Conservation (phyloP, 2,888 invertebrate species). For the Sicus ferrugineus region DNA sequence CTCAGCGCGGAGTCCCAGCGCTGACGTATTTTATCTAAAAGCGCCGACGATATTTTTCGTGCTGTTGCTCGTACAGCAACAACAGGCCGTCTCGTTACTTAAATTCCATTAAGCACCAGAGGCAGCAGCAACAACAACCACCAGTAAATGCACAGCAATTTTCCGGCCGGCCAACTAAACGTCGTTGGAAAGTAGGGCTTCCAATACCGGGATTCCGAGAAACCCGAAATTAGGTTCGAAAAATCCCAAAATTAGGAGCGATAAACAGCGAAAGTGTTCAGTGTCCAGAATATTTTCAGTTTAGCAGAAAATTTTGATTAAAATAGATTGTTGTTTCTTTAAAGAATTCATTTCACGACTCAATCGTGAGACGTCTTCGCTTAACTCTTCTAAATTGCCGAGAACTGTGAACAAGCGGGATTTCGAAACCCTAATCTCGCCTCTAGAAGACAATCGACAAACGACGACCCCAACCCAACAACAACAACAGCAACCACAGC, state of each 20-base stretch:
- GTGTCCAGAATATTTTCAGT: too few species aligned
- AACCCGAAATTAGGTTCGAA: too few species aligned
- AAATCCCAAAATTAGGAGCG: too few species aligned
- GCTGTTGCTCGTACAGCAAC: background rate
- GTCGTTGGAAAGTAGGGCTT: background rate
- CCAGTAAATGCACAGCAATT: conserved; percentile 3
- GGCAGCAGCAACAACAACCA: background rate
- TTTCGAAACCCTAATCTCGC: too few species aligned
- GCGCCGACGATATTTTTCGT: background rate
- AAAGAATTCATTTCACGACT: too few species aligned
- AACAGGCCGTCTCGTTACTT: background rate
- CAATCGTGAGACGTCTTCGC: too few species aligned
- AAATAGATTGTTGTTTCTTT: too few species aligned
- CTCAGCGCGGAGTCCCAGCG: background rate
- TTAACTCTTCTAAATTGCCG: too few species aligned
- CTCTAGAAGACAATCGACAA: background rate
- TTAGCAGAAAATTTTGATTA: too few species aligned
- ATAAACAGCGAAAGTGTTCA: too few species aligned
- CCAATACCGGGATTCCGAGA: background rate
- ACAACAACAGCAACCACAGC: background rate
- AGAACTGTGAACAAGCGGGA: too few species aligned
- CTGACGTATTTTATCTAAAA: conserved; percentile 3
- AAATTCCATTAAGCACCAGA: conserved; percentile 3
- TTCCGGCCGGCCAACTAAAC: conserved; percentile 16
- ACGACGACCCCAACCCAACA: background rate